Base-by-base conservation (phyloP, 2,797 vertebrate species). In the Pipistrellus pipistrellus region DNA sequence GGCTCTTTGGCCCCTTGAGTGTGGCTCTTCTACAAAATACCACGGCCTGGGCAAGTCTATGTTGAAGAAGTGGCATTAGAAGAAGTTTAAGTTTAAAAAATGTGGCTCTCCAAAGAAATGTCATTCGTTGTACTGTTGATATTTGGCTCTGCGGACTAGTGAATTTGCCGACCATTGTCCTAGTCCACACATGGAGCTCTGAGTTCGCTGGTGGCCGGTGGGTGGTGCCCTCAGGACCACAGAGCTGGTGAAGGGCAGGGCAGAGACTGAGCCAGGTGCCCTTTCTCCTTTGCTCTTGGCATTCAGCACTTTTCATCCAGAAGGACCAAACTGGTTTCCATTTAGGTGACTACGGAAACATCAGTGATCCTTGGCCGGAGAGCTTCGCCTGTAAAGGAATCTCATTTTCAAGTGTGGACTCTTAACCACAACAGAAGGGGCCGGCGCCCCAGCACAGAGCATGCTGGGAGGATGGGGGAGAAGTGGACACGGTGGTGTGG, bases 271-370 rank as follows among this genome's bases (percentile, higher is more conserved):
- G 71, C 55, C 82, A 32, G 32, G 44, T n/a, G 11, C 44, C 88
- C 90, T 1, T 4, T 14, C 35, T 68, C 13, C 64, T 85, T 55
- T 46, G 23, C 57, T 72, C 41, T 73, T 20, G 77, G 55, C 1
- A 41, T 12, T n/a, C 21, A 41, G 91, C 20, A 3, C n/a, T 90
- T 80, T 89, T 18, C 30, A 18, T 17, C 32, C 41, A 41, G 57
- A 46, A 93, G 55, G 66, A 83, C 38, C 82, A 25, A 87, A 80
- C 30, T 25, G 0, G 1, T 90, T 92, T 88, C 81, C 59, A 21
- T 84, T 88, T 68, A 55, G 41, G 30, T 84, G 75, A 83, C 27
- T 44, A 55, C 88, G 91, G 69, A 82, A 73, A 94, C 32, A 3
- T 2, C 21, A 59, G 86, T 73, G 46, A 6, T 13, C 30, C 77